Evolutionary conservation across 2,797 vertebrate species (phyloP), one percentile per base, ranked within the genome.

Genomic region (Onychomys torridus): DNA sequence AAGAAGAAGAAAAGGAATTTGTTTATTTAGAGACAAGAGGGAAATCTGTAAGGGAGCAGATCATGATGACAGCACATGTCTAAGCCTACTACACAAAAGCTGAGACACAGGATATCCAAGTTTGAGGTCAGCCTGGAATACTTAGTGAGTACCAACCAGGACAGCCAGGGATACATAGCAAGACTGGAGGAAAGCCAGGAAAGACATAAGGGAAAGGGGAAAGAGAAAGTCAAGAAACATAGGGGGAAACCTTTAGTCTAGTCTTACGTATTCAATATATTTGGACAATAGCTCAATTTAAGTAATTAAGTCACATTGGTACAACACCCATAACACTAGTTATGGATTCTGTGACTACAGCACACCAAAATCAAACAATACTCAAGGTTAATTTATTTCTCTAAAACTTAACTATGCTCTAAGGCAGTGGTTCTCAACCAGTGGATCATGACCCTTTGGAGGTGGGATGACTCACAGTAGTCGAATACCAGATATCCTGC

Each of bases 351-450:
- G 83, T 69, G 32, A 69, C 69, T 86, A 37, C 7, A 89, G 59
- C 17, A 34, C 21, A 95, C 49, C 65, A 84, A 89, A 92, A 84
- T 43, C 59, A 96, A 96, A 89, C 25, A 40, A 95, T 65, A 87
- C n/a, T 49, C 40, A 89, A 69, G 16, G 23, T 61, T 88, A 96
- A 97, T 95, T 96, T 94, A 81, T 49, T 94, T 34, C 65, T 49
- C 16, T 92, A 61, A 93, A 97, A 97, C 32, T 91, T 43, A 96
- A 19, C 89, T 96, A 91, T 59, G 67, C 49, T 90, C 21, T 55
- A 78, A 10, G 46, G 29, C 29, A 78, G 32, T 78, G 77, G 77
- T 78, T 49, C 76, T 52, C 29, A 52, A 78, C 29, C 16, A 21
- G 17, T 55, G 46, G 29, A 17, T 55, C 32, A 14, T 32, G 65